These are phyloP conservation scores for Myotis findleyi DNA, from an alignment of 2,797 vertebrate genomes.

Conservation along the genomic window DNA sequence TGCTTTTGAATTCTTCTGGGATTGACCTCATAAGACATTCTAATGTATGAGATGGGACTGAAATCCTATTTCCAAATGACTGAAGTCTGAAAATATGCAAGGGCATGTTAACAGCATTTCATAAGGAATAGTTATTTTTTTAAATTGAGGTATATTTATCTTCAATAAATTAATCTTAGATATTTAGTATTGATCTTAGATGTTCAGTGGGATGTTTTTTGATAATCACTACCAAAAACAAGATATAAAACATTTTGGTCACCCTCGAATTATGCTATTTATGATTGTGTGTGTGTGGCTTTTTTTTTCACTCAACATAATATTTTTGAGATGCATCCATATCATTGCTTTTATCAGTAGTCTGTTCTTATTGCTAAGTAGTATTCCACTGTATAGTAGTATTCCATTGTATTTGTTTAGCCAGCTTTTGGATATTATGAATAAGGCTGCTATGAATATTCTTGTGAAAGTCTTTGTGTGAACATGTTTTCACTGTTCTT, in stretches of 20 bases:
- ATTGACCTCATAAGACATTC: background rate
- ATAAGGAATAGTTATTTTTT: background rate
- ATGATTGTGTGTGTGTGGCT: background rate
- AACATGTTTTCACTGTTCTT: constrained; percentile 26
- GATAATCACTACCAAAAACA: background rate
- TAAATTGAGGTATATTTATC: no score
- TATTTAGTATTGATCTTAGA: background rate
- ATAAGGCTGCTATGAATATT: background rate
- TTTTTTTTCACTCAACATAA: background rate
- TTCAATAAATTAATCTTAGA: background rate
- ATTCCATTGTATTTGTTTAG: background rate
- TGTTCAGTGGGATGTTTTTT: background rate
- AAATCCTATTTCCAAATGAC: background rate
- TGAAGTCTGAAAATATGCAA: background rate
- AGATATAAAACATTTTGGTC: background rate
- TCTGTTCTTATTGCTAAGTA: background rate
- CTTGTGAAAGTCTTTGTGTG: background rate
- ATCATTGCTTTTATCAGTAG: background rate
- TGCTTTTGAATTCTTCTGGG: background rate
- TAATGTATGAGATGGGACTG: background rate
- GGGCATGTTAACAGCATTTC: background rate
- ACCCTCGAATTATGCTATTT: background rate
- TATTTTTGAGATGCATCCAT: background rate
- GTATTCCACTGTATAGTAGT: background rate
- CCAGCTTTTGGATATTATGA: background rate